Conservation (phyloP, 2,797 vertebrate species). For the Odontamblyopus lacepedii region DNA sequence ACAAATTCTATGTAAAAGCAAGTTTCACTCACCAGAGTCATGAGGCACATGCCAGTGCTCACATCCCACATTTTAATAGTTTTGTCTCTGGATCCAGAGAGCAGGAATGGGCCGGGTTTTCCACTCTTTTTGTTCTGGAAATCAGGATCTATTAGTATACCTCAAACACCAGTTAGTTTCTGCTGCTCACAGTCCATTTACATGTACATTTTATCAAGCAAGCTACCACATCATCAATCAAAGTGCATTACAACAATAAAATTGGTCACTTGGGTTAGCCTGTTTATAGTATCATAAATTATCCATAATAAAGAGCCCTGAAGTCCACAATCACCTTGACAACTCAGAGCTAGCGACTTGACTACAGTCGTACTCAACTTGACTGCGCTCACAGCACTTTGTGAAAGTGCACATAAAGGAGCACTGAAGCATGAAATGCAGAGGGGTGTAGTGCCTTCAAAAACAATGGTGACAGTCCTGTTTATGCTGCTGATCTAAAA, state of each 20-base stretch:
- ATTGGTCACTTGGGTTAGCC: background rate
- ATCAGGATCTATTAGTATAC: conserved; percentile 1
- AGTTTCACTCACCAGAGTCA: conserved; percentile 90
- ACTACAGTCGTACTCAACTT: background rate
- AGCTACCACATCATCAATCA: background rate
- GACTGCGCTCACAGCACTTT: background rate
- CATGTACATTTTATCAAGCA: background rate
- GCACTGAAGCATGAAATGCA: conserved; percentile 7
- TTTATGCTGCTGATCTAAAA: background rate
- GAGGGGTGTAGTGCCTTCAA: background rate
- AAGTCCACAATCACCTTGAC: conserved; percentile 4
- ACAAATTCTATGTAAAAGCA: background rate
- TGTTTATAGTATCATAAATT: background rate
- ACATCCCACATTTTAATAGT: conserved; percentile 99
- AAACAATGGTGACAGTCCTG: conserved; percentile 3
- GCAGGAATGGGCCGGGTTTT: conserved; percentile 96
- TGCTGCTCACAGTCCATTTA: background rate
- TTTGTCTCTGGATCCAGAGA: conserved; percentile 99
- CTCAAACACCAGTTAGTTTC: background rate
- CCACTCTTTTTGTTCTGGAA: conserved; percentile 96
- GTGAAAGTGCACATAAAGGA: conserved; percentile 1
- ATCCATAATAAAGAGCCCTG: conserved; percentile 5
- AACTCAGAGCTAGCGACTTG: background rate
- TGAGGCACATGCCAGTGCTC: conserved; percentile 98
- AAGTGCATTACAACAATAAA: background rate